Evolutionary conservation across 2,797 vertebrate genomes (phyloP), one percentile per base, ranked within the genome.

Genomic region (Chelonia mydas): DNA sequence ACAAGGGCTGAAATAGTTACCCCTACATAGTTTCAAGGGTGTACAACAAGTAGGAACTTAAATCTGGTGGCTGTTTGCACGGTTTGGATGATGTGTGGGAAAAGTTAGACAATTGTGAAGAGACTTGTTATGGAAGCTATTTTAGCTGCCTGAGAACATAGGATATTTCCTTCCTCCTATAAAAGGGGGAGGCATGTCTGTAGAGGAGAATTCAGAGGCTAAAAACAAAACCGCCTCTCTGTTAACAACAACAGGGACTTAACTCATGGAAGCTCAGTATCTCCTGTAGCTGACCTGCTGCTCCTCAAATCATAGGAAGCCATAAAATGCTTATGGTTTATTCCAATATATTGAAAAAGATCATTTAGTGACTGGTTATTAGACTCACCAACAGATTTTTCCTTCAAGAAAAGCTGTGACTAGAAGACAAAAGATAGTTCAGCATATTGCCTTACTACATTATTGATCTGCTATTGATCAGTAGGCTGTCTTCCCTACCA

Each of bases 401-500:
- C 57, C 11, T 31, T 81, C 33, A 16, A 50, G 50, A 86, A 81
- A 87, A 83, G 59, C 54, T 61, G 57, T 28, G 37, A 16, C 13
- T 2, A 72, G 59, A 74, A 89, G 54, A 87, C 11, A 49, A 55
- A 80, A 72, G 93, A 65, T 81, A 88, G 45, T 91, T 50, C 51
- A 93, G 33, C 33, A 33, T 3, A 1, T n/a, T 50, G 28, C 1
- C 23, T 21, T 0, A 0, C 37, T 82, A 17, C 3, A 41, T 49
- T 88, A 79, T 11, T 81, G 77, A 89, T 78, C 78, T 7, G 59
- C 33, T 65, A 72, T 27, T 45, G 28, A 78, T 93, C 89, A 51
- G 90, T 90, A 89, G 53, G 45, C 27, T 49, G 81, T 65, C 72
- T 87, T 91, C 85, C 68, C 50, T 85, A 82, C 41, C 72, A 93